phyloP scores from a whole-genome alignment of 2,797 vertebrate species.

The Mastacembelus armatus region DNA sequence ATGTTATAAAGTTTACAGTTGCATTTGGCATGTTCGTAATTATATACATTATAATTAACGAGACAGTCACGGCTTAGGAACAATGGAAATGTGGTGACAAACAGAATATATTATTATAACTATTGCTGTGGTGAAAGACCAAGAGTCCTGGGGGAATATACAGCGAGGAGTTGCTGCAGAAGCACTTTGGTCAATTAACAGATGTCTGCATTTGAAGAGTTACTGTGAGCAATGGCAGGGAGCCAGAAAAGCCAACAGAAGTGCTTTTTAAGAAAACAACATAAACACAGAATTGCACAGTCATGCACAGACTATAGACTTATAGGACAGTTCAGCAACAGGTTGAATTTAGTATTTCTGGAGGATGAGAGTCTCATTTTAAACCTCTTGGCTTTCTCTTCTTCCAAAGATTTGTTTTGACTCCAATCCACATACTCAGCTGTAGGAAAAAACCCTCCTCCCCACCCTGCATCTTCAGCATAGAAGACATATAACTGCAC shows the following conservation, averaged over 20 bases:
- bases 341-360: neutral
- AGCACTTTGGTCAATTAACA: neutral
- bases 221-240: neutral
- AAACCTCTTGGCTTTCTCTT: constrained; percentile 18
- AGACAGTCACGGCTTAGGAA: constrained; percentile 7
- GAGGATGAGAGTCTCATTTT: constrained; percentile 25
- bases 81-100: neutral
- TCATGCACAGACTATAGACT: neutral
- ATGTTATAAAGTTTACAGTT: constrained; percentile 24
- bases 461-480: constrained; percentile 48
- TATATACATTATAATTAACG: neutral
- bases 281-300: constrained; percentile 14
- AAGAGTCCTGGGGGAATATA: neutral
- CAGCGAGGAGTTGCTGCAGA: neutral
- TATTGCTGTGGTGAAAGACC: neutral
- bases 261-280: constrained; percentile 1
- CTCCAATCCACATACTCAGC: constrained; percentile 56
- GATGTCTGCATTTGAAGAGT: constrained; percentile 4
- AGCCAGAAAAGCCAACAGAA: neutral
- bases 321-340: neutral
- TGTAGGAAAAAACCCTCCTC: constrained; percentile 53
- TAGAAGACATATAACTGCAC: constrained; percentile 22
- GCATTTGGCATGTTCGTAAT: neutral
- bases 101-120: neutral
- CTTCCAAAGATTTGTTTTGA: constrained; percentile 40